A percentile compares a stretch with the other conserved stretches of the same genome.
Evolutionary conservation across 2,888 invertebrate genomes (phyloP).

Genomic region (Mesorhabditis belari): DNA sequence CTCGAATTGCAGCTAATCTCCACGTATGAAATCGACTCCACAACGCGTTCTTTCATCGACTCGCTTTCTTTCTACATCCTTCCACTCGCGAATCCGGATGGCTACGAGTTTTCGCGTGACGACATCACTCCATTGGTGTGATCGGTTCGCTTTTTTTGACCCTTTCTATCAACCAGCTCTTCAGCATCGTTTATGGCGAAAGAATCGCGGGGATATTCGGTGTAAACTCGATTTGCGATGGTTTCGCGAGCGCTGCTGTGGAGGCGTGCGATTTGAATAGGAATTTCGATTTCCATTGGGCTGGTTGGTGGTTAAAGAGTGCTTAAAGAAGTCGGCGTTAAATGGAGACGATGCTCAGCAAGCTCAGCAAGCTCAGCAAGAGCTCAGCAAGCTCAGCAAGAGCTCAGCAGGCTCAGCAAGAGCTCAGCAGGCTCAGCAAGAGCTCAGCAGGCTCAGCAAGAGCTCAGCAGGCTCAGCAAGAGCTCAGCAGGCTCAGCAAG

Average conservation of each 20-base stretch:
- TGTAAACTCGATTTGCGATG: slow-evolving; percentile 49
- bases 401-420: too few relatives aligned
- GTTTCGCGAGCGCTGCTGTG: slow-evolving; percentile 48
- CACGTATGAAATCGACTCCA: slow-evolving; percentile 30
- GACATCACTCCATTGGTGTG: slow-evolving; percentile 40
- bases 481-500: too few relatives aligned
- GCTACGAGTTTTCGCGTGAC: slow-evolving; percentile 44
- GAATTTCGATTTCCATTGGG: slow-evolving; percentile 46
- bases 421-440: too few relatives aligned
- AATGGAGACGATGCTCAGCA: too few relatives aligned
- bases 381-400: too few relatives aligned
- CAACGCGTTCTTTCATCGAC: slow-evolving; percentile 17
- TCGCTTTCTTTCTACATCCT: slow-evolving; percentile 42
- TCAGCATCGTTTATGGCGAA: slow-evolving; percentile 49
- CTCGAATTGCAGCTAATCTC: slow-evolving; percentile 35
- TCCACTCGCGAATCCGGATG: slow-evolving; percentile 49
- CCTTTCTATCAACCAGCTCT: neutral
- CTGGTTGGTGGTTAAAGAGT: neutral
- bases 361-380: too few relatives aligned
- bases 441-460: too few relatives aligned
- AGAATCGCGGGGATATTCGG: slow-evolving; percentile 41
- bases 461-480: too few relatives aligned
- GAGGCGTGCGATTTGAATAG: slow-evolving; percentile 51
- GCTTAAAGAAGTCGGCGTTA: too few relatives aligned
- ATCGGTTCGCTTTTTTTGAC: neutral